A percentile compares a stretch with the other conserved stretches of the same genome.
Conservation (phyloP, 2,797 vertebrate genomes). For the Acanthopagrus latus region DNA sequence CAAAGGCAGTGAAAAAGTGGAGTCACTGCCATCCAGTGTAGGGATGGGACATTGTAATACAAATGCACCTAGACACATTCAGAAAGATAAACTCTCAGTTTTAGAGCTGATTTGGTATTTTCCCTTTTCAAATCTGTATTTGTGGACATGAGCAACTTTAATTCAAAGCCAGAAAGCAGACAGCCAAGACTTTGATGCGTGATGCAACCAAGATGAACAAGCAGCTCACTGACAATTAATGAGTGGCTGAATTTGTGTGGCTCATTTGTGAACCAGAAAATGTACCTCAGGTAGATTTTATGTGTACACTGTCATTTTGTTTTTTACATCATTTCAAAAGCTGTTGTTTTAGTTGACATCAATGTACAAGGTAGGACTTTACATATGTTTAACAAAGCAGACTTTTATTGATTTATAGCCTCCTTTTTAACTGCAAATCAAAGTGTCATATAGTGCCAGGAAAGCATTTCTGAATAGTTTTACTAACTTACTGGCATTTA, state of each 20-base stretch:
- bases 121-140: constrained; percentile 21
- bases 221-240: constrained; percentile 14
- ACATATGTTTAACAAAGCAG: not conserved
- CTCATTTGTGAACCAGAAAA: constrained; percentile 14
- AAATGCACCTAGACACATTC: constrained; percentile 1
- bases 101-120: constrained; percentile 20
- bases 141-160: constrained; percentile 28
- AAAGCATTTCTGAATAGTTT: not conserved
- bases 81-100: constrained; percentile 17
- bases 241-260: constrained; percentile 24
- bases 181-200: constrained; percentile 31
- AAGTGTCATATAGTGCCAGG: not conserved
- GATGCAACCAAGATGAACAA: constrained; percentile 25
- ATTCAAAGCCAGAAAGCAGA: constrained; percentile 29
- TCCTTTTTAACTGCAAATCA: not conserved
- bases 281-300: not conserved
- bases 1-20: constrained; percentile 26
- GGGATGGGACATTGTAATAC: not conserved
- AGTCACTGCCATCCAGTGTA: not conserved
- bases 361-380: not conserved
- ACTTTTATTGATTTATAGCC: constrained; percentile 4
- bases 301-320: not conserved
- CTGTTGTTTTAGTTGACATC: constrained; percentile 6
- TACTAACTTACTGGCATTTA: not conserved
- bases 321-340: constrained; percentile 13